Base-by-base conservation (phyloP, 2,113 vertebrate genomes). In the Melozone crissalis region DNA sequence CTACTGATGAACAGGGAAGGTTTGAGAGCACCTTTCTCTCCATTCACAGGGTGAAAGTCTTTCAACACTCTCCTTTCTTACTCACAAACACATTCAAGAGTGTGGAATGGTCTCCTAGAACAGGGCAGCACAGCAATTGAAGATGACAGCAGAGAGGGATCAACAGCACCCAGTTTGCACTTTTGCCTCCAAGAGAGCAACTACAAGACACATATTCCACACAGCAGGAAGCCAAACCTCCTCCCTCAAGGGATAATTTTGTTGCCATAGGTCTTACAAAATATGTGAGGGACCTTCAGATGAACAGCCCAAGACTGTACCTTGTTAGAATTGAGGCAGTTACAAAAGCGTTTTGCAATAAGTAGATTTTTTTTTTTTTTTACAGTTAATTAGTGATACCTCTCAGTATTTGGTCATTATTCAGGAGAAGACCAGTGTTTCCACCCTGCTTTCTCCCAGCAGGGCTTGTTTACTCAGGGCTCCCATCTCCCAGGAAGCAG, bases 161-260 rank as follows among this genome's bases (percentile, higher is more conserved):
- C 41, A 47, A 44, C 5, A 79, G 46, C 0, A 4, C 39, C 20
- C 46, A 16, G 17, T 6, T 33, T 5, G 46, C 1, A 2, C 31
- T 68, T 85, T 80, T 2, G 7, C 39, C 61, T 97, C 65, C 52
- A 74, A 86, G 1, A 74, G 2, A 77, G 41, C 1, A 15, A 76
- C 14, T 69, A 69, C 67, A 85, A 73, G 37, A 30, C 13, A 31
- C 27, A 13, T 35, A 54, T 84, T 87, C 23, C 79, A 91, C 41
- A 59, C 14, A 68, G 68, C 27, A 67, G 31, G 26, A 95, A 84
- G 57, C 20, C 11, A 2, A 93, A 73, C 20, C 35, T 89, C 43
- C 78, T 90, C 33, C 33, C 92, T 77, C 2, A 7, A 62, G 13
- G 20, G 52, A 27, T n/a, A 28, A 65, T 57, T 94, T 90, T 67